Conservation (phyloP, 2,888 invertebrate species). For the Watsonalla binaria region DNA sequence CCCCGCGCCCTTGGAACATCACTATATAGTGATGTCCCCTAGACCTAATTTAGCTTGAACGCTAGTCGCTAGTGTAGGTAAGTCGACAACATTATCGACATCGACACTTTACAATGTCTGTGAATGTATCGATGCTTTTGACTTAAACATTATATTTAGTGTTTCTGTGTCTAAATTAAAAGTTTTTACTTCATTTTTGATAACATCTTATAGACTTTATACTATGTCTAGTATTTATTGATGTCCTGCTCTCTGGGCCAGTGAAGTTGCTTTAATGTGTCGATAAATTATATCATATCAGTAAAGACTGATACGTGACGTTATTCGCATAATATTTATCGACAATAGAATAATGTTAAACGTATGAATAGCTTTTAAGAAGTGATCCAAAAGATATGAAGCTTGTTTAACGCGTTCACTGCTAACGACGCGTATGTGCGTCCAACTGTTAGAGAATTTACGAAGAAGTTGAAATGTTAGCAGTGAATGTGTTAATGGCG, state of each 20-base stretch:
- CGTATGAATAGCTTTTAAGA: too few species aligned
- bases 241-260: background rate
- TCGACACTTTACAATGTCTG: background rate
- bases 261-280: background rate
- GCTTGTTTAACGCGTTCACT: too few species aligned
- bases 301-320: background rate
- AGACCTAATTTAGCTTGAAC: conserved; percentile 54
- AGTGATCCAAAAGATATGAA: background rate
- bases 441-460: too few species aligned
- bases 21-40: conserved; percentile 70
- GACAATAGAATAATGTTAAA: too few species aligned
- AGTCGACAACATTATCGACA: background rate
- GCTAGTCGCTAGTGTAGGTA: conserved; percentile 16
- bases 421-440: too few species aligned
- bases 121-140: background rate
- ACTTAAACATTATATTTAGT: background rate
- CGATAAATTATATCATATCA: background rate
- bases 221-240: background rate
- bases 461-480: too few species aligned
- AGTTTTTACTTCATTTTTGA: background rate
- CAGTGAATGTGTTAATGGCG: too few species aligned
- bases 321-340: too few species aligned
- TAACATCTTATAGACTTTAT: background rate
- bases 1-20: conserved; percentile 52
- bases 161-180: background rate